Evolutionary conservation across 2,888 invertebrate genomes (phyloP).

Genomic region (Coelogynopora nodosa): DNA sequence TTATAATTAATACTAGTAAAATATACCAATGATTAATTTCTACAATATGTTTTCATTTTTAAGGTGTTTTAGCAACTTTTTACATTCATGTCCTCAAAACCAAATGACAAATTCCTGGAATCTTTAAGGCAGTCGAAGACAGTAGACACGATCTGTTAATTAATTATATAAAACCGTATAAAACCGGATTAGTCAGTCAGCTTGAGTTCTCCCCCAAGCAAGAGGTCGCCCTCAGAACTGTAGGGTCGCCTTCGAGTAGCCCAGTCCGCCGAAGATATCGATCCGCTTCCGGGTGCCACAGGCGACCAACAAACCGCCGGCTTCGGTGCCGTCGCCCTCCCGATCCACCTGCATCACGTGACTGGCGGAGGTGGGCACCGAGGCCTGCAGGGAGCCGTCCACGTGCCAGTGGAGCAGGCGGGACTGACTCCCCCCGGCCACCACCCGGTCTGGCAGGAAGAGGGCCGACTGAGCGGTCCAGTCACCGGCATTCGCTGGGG

Average conservation of each 20-base stretch:
- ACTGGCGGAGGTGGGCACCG: neutral
- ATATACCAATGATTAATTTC: no score
- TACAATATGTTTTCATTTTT: no score
- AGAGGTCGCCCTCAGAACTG: neutral
- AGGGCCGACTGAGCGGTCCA: constrained; percentile 10
- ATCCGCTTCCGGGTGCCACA: neutral
- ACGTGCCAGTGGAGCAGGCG: neutral
- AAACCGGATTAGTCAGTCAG: no score
- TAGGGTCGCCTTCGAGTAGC: neutral
- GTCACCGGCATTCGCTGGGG: neutral
- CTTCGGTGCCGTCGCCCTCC: neutral
- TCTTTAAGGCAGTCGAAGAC: no score
- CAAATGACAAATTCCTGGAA: no score
- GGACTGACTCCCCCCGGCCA: neutral
- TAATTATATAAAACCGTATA: neutral
- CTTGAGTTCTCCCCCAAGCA: no score
- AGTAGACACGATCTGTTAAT: neutral
- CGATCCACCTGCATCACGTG: neutral
- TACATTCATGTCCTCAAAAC: no score
- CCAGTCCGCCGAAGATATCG: neutral
- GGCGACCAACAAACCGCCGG: neutral
- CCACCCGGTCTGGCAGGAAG: neutral
- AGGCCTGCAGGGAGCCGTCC: neutral
- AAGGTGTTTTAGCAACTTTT: no score
- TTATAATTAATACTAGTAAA: no score